Evolutionary conservation across 2,797 vertebrate genomes (phyloP).

Genomic region (Tangara arthus): DNA sequence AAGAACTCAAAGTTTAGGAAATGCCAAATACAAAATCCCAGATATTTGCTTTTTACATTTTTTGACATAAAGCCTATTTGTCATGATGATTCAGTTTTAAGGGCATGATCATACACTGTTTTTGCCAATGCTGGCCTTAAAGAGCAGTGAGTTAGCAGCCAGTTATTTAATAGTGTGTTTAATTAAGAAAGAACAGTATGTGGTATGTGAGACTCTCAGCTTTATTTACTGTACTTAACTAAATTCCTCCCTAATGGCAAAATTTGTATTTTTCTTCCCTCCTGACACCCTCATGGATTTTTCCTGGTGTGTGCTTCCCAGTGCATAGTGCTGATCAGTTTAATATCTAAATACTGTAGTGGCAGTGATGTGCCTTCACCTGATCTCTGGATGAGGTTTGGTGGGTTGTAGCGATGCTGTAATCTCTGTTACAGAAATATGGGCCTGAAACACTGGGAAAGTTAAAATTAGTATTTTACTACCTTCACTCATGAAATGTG

Average conservation of each 20-base stretch:
- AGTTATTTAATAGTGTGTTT: background rate
- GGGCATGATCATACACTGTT: background rate
- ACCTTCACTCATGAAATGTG: background rate
- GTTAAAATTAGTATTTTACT: background rate
- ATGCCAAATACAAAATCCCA: background rate
- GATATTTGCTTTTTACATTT: background rate
- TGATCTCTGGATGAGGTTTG: background rate
- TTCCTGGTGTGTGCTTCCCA: background rate
- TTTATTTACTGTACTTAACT: background rate
- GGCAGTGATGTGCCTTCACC: background rate
- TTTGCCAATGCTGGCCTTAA: background rate
- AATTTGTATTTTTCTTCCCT: background rate
- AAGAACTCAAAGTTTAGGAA: background rate
- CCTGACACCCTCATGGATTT: fast-evolving
- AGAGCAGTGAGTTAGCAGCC: background rate
- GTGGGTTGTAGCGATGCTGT: background rate
- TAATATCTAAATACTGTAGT: background rate
- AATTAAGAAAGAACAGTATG: background rate
- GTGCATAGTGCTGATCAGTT: background rate
- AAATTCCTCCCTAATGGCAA: background rate
- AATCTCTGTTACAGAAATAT: background rate
- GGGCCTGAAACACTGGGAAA: background rate
- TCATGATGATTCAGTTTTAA: background rate
- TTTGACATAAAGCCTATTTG: background rate
- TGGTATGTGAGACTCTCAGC: background rate